A percentile compares a stretch with the other conserved stretches of the same genome.
These are phyloP conservation scores for Argyrosomus japonicus DNA, from an alignment of 2,113 vertebrate species.

Conservation along the genomic window DNA sequence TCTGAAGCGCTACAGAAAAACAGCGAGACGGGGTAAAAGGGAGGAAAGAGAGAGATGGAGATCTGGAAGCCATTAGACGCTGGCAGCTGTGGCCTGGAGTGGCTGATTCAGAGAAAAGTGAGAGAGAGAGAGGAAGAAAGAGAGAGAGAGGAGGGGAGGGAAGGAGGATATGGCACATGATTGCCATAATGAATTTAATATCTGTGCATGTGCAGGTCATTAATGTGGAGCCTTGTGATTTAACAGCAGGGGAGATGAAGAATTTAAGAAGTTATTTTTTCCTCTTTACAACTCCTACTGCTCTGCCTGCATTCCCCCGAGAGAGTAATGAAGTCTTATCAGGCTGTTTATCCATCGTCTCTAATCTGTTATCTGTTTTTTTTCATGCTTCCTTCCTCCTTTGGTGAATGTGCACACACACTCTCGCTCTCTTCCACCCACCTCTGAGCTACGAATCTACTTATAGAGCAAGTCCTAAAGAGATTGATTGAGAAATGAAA, in stretches of 20 bases:
- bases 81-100: constrained; percentile 75
- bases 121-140: constrained; percentile 33
- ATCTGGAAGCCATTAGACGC: constrained; percentile 81
- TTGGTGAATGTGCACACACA: constrained; percentile 12
- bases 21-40: constrained; percentile 39
- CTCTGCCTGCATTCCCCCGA: constrained; percentile 47
- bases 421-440: neutral
- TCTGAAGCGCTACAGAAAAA: constrained; percentile 58
- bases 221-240: constrained; percentile 70
- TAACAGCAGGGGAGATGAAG: constrained; percentile 64
- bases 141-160: constrained; percentile 41
- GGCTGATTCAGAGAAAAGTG: constrained; percentile 76
- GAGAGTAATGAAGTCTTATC: constrained; percentile 44
- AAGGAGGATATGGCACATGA: constrained; percentile 63
- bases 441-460: too few relatives aligned
- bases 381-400: constrained; percentile 62
- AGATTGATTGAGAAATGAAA: too few relatives aligned
- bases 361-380: constrained; percentile 41
- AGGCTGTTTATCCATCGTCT: constrained; percentile 47
- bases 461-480: too few relatives aligned
- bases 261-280: constrained; percentile 49
- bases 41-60: constrained; percentile 48
- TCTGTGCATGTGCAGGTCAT: constrained; percentile 72
- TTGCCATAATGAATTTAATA: constrained; percentile 78
- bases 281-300: constrained; percentile 21